phyloP scores from a whole-genome alignment of 2,797 vertebrate genomes.

The Cephalopachus bancanus region DNA sequence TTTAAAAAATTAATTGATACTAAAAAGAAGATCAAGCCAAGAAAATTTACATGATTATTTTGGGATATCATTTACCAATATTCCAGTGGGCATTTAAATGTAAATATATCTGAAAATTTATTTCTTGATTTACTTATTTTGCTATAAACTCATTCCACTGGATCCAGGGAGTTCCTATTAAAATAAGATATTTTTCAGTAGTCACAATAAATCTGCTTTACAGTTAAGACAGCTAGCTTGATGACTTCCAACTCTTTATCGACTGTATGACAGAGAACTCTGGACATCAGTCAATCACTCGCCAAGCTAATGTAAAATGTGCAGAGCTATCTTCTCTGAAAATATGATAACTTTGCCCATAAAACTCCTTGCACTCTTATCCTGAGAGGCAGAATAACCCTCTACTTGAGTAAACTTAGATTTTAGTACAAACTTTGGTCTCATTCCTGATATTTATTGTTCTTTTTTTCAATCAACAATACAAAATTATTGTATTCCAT shows the following conservation, averaged over 20 bases:
- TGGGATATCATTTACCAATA: neutral
- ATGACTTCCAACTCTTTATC: slow-evolving; percentile 4
- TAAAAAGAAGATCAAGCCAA: neutral
- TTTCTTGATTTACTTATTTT: neutral
- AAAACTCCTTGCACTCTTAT: neutral
- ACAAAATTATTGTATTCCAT: neutral
- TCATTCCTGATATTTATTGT: neutral
- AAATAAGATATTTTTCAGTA: slow-evolving; percentile 6
- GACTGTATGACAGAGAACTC: neutral
- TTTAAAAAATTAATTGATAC: neutral
- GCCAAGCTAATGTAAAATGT: slow-evolving; percentile 23
- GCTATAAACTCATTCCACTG: neutral
- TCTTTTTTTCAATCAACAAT: neutral
- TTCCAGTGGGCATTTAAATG: neutral
- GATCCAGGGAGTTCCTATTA: neutral
- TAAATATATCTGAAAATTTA: neutral
- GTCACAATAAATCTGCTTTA: slow-evolving; percentile 51
- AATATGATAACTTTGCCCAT: neutral
- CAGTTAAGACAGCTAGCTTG: neutral
- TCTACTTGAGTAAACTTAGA: neutral
- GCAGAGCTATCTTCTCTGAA: neutral
- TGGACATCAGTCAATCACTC: neutral
- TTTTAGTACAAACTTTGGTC: neutral
- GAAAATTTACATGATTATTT: neutral
- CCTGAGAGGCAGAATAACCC: neutral